phyloP scores from a whole-genome alignment of 2,888 invertebrate species.

The Exephanes ischioxanthus region DNA sequence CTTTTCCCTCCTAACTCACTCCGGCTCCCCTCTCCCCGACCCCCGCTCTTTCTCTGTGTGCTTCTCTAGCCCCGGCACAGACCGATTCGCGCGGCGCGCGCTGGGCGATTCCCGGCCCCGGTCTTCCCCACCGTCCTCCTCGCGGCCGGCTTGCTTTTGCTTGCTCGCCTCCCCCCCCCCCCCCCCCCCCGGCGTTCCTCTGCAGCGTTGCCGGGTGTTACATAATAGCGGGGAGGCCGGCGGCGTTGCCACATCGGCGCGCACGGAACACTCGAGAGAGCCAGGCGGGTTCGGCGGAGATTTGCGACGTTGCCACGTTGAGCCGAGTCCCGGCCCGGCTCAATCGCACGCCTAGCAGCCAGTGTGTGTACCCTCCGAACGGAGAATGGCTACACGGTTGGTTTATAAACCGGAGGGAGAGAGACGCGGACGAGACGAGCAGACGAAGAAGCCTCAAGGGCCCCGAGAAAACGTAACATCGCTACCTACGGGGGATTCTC shows the following conservation, averaged over 20 bases:
- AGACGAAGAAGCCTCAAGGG: constrained; percentile 65
- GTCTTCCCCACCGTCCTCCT: constrained; percentile 28
- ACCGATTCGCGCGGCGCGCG: constrained; percentile 46
- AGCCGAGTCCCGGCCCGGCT: constrained; percentile 54
- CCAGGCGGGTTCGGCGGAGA: background rate
- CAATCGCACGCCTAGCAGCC: constrained; percentile 45
- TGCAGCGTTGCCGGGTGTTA: constrained; percentile 84
- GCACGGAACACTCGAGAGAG: constrained; percentile 11
- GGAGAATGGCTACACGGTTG: constrained; percentile 44
- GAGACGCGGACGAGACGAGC: constrained; percentile 40
- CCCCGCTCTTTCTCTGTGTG: constrained; percentile 27
- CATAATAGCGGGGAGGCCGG: constrained; percentile 80
- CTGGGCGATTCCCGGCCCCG: constrained; percentile 63
- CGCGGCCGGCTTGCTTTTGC: constrained; percentile 9
- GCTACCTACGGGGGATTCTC: background rate
- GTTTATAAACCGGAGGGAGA: constrained; percentile 19
- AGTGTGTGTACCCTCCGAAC: constrained; percentile 54
- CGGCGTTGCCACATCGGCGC: constrained; percentile 77
- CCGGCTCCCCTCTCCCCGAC: constrained; percentile 17
- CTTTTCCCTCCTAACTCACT: constrained; percentile 60
- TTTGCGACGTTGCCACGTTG: constrained; percentile 73
- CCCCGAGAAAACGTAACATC: constrained; percentile 24
- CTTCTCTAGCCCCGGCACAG: constrained; percentile 60
- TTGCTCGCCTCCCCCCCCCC: constrained; percentile 58
- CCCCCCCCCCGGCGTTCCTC: constrained; percentile 63